Conservation (phyloP, 1,140 invertebrate genomes). For the Diorhabda carinulata region DNA sequence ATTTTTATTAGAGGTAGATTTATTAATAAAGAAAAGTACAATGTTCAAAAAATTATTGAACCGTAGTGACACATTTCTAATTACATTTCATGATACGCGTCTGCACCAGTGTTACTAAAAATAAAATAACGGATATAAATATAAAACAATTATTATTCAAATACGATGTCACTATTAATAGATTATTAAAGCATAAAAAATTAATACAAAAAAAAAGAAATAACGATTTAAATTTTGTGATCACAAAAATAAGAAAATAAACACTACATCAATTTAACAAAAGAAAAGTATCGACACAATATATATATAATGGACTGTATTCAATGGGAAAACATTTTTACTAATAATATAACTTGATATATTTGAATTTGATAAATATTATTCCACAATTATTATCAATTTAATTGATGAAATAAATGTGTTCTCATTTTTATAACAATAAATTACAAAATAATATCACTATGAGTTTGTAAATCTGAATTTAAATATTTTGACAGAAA, state of each 20-base stretch:
- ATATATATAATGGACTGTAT: neutral
- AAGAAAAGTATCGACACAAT: neutral
- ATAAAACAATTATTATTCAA: slow-evolving; percentile 23
- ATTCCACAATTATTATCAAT: too few relatives aligned
- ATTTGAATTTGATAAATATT: neutral
- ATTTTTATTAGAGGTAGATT: slow-evolving; percentile 45
- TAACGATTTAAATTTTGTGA: slow-evolving; percentile 16
- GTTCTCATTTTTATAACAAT: too few relatives aligned
- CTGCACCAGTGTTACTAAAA: slow-evolving; percentile 32
- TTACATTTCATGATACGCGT: slow-evolving; percentile 32
- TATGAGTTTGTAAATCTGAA: too few relatives aligned
- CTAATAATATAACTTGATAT: slow-evolving; percentile 14
- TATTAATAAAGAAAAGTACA: slow-evolving; percentile 47
- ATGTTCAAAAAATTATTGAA: slow-evolving; percentile 39
- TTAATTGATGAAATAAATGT: too few relatives aligned
- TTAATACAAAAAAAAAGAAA: slow-evolving; percentile 17
- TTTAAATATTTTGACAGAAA: too few relatives aligned
- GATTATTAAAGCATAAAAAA: slow-evolving; percentile 27
- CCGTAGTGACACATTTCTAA: neutral
- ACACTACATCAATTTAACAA: neutral
- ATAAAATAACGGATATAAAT: slow-evolving; percentile 33
- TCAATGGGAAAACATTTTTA: slow-evolving; percentile 14
- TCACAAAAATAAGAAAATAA: slow-evolving; percentile 9
- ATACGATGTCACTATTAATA: slow-evolving; percentile 15
- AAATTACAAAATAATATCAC: too few relatives aligned